Evolutionary conservation across 2,888 invertebrate species (phyloP).

Genomic region (Ecdyonurus torrentis): DNA sequence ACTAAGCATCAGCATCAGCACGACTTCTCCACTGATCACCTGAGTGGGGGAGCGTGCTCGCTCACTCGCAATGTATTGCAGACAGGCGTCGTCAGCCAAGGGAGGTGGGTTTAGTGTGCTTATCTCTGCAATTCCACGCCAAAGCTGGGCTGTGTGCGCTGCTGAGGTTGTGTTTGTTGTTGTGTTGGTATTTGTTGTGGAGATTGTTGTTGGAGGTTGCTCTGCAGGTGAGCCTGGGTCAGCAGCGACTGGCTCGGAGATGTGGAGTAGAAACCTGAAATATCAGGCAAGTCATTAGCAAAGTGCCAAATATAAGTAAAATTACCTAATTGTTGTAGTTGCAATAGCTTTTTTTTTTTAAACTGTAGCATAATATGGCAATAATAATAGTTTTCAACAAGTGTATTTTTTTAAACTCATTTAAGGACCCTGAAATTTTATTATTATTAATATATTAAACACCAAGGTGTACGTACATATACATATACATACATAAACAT

Average conservation of each 20-base stretch:
- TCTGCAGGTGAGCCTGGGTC: neutral
- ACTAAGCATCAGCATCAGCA: neutral
- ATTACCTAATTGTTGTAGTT: too few species aligned
- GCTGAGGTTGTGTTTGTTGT: slow-evolving; percentile 17
- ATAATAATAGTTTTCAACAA: too few species aligned
- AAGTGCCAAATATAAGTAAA: neutral
- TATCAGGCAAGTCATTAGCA: neutral
- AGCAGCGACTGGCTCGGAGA: slow-evolving; percentile 24
- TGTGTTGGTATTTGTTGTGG: slow-evolving; percentile 20
- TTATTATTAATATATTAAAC: too few species aligned
- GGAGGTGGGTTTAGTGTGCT: neutral
- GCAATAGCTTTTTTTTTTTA: too few species aligned
- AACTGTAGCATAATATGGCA: too few species aligned
- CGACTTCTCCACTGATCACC: neutral
- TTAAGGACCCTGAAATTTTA: too few species aligned
- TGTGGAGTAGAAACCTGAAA: slow-evolving; percentile 24
- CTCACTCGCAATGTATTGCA: too few species aligned
- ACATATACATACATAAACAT: too few species aligned
- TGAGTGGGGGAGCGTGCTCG: too few species aligned
- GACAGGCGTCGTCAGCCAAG: neutral
- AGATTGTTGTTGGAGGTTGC: slow-evolving; percentile 22
- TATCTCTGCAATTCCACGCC: neutral
- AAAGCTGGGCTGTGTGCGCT: neutral
- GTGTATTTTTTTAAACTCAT: too few species aligned
- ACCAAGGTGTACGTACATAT: too few species aligned